These are phyloP conservation scores for Henricia sp. DNA, from an alignment of 53 echinoderm and acorn worm genomes.

Conservation along the genomic window DNA sequence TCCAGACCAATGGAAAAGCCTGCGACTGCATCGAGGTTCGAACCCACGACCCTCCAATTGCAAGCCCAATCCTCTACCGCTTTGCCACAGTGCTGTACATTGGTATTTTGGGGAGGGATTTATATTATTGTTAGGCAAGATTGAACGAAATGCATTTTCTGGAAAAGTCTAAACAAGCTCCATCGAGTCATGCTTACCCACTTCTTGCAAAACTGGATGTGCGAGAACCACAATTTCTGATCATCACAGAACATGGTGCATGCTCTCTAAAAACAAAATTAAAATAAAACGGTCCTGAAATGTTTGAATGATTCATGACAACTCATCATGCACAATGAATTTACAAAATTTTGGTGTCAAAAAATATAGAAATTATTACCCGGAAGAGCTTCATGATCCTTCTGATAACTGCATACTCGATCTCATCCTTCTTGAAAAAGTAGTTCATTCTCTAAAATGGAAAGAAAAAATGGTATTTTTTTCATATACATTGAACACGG, in stretches of 20 bases:
- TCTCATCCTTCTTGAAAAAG: conserved; percentile 93
- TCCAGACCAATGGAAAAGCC: no score
- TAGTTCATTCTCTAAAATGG: conserved; percentile 76
- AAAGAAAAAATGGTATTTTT: conserved; percentile 7
- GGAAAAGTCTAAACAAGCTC: not conserved
- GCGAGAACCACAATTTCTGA: conserved; percentile 81
- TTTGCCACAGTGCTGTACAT: no score
- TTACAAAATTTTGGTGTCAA: not conserved
- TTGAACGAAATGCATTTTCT: no score
- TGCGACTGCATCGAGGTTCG: no score
- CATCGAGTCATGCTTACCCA: conserved; percentile 72
- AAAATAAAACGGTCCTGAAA: not conserved
- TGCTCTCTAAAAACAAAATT: conserved; percentile 64
- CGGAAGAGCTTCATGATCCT: conserved; percentile 79
- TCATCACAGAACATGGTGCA: conserved; percentile 80
- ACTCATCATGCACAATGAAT: no score
- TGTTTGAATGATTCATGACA: not conserved
- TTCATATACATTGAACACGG: no score
- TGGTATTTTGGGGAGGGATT: no score
- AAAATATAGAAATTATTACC: conserved; percentile 52
- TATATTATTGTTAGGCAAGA: not conserved
- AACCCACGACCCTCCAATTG: no score
- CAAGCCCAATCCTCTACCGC: no score
- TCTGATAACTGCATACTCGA: conserved; percentile 83
- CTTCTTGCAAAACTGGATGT: conserved; percentile 84